phyloP scores from a whole-genome alignment of 2,797 vertebrate species.

The Epinephelus awoara region DNA sequence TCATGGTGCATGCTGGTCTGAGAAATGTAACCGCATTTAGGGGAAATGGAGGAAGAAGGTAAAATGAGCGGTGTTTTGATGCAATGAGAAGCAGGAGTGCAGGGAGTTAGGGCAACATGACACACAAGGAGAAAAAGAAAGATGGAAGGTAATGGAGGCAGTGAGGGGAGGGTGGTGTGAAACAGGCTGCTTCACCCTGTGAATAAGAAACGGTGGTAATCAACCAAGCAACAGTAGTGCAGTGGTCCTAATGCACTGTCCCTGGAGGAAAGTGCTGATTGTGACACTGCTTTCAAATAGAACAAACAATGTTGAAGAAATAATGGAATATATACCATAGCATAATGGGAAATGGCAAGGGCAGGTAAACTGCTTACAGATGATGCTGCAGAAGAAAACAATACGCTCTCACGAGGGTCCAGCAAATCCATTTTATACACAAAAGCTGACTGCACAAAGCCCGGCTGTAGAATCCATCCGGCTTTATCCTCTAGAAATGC shows the following conservation, averaged over 20 bases:
- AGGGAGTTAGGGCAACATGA: constrained; percentile 18
- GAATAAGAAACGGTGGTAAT: constrained; percentile 60
- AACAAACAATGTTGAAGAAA: constrained; percentile 47
- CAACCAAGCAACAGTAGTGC: constrained; percentile 14
- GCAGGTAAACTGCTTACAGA: constrained; percentile 63
- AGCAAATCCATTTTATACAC: constrained; percentile 56
- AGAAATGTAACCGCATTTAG: constrained; percentile 41
- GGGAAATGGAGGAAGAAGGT: constrained; percentile 40
- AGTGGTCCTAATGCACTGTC: constrained; percentile 57
- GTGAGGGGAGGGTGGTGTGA: neutral
- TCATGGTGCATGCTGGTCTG: constrained; percentile 25
- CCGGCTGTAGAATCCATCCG: neutral
- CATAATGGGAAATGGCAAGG: constrained; percentile 56
- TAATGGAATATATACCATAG: constrained; percentile 50
- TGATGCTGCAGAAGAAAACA: constrained; percentile 36
- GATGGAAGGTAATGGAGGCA: constrained; percentile 24
- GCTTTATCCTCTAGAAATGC: constrained; percentile 40
- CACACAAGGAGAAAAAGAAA: constrained; percentile 9
- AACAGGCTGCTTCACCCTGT: constrained; percentile 31
- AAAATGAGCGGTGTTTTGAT: constrained; percentile 36
- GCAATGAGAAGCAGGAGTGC: constrained; percentile 14
- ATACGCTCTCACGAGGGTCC: constrained; percentile 30
- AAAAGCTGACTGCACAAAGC: constrained; percentile 52
- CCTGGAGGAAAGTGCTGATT: constrained; percentile 71
- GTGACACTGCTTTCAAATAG: constrained; percentile 53